Evolutionary conservation across 2,888 invertebrate genomes (phyloP), one percentile per base, ranked within the genome.

Genomic region (Netelia virgata): DNA sequence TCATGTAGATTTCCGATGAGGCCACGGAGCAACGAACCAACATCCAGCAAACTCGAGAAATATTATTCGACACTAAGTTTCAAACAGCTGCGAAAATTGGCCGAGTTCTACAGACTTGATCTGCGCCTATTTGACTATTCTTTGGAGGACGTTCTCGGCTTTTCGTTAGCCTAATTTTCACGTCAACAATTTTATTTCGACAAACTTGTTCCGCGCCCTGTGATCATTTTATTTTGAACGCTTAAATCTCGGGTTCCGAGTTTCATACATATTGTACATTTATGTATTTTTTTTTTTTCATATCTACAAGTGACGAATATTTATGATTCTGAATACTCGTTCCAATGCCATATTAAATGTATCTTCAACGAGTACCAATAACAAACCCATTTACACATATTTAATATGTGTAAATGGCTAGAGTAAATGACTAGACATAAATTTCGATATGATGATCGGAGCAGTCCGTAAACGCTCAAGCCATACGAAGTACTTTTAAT

Each of bases 101-200:
- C 97, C 90, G 95, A 96, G 89, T 94, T 97, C 61, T 98, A 98
- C 93, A 95, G 95, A 90, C 94, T 95, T 73, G 98, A 98, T 94
- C 97, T 97, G 92, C 96, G 96, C 90, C 94, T 98, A 90, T 98
- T 98, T 91, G 96, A 96, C 88, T 98, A 98, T 89, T 95, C 96
- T 86, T 92, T 97, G 84, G 96, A 97, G 86, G 96, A 97, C 90
- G 95, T 97, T 64, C 94, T 97, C 23, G 97, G 97, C 1, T 97
- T 96, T 91, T 97, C 97, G 93, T 94, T 97, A 88, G 97, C 96
- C 10, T 96, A 94, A 93, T 61, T 57, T 76, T 50, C 16, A 16
- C 10, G 8, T 41, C 20, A 41, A n/a, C 8, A n/a, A 14, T 20
- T 18, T 53, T 57, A 18, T 36, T 41, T 47, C 55, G 10, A 57